phyloP scores from a whole-genome alignment of 2,888 invertebrate species.

The Pheosia tremula region DNA sequence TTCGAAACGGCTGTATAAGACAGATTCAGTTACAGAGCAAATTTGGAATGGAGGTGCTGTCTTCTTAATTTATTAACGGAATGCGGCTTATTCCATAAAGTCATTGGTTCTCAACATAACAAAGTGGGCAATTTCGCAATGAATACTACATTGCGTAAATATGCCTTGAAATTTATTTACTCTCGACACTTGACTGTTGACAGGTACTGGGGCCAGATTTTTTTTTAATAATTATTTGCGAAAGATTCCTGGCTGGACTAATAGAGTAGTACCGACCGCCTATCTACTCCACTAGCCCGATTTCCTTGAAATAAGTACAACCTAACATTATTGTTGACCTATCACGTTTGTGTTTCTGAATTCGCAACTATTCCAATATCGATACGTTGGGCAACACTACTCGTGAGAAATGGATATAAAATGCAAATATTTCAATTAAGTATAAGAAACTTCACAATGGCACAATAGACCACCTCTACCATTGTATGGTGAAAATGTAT shows the following conservation, averaged over 20 bases:
- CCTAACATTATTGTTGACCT: too few species aligned
- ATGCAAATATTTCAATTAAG: not conserved
- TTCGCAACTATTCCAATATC: too few species aligned
- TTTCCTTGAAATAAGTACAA: too few species aligned
- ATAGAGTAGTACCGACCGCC: too few species aligned
- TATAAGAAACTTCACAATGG: not conserved
- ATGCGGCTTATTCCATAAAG: not conserved
- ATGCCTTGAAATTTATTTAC: conserved; percentile 21
- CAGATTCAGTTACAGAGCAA: too few species aligned
- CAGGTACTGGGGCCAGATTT: not conserved
- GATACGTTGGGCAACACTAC: not conserved
- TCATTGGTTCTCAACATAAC: conserved; percentile 5
- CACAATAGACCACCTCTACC: not conserved
- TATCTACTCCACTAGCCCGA: too few species aligned
- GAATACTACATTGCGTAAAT: conserved; percentile 9
- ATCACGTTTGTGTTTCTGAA: too few species aligned
- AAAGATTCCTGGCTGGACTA: too few species aligned
- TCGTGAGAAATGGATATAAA: not conserved
- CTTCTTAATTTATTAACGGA: too few species aligned
- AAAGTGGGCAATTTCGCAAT: not conserved
- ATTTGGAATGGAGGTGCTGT: too few species aligned
- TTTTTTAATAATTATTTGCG: not conserved
- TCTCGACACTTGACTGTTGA: not conserved
- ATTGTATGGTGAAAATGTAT: not conserved
- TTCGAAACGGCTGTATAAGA: too few species aligned